phyloP scores from a whole-genome alignment of 2,113 vertebrate genomes.

The Bubo blakistoni region DNA sequence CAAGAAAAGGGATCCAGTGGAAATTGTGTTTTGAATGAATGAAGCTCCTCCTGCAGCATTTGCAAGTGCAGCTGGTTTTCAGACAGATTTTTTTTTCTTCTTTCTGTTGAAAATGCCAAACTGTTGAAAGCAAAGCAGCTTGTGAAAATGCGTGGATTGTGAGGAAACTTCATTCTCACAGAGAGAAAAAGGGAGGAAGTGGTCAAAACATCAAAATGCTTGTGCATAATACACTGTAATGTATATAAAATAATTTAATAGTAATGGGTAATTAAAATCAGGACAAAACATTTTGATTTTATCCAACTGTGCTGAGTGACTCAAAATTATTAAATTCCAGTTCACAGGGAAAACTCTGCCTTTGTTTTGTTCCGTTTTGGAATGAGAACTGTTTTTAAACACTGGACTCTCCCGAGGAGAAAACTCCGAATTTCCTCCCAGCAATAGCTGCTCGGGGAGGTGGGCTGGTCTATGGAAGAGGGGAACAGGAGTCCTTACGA shows the following conservation, averaged over 20 bases:
- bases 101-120: constrained; percentile 47
- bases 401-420: background rate
- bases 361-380: constrained; percentile 15
- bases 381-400: constrained; percentile 8
- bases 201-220: constrained; percentile 65
- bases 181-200: constrained; percentile 51
- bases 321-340: constrained; percentile 45
- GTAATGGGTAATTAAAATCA: constrained; percentile 68
- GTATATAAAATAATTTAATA: constrained; percentile 65
- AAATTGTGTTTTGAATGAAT: constrained; percentile 37
- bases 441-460: background rate
- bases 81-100: background rate
- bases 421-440: background rate
- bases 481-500: background rate
- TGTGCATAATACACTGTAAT: constrained; percentile 49
- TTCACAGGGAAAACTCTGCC: constrained; percentile 12
- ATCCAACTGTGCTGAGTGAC: constrained; percentile 31
- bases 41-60: constrained; percentile 14
- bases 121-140: constrained; percentile 60
- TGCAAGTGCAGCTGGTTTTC: constrained; percentile 63
- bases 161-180: constrained; percentile 46
- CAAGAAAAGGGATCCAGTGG: background rate
- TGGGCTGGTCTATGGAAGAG: background rate
- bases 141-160: constrained; percentile 44
- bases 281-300: constrained; percentile 59